phyloP scores from a whole-genome alignment of 1,140 invertebrate species.

The Drosophila pectinifera region DNA sequence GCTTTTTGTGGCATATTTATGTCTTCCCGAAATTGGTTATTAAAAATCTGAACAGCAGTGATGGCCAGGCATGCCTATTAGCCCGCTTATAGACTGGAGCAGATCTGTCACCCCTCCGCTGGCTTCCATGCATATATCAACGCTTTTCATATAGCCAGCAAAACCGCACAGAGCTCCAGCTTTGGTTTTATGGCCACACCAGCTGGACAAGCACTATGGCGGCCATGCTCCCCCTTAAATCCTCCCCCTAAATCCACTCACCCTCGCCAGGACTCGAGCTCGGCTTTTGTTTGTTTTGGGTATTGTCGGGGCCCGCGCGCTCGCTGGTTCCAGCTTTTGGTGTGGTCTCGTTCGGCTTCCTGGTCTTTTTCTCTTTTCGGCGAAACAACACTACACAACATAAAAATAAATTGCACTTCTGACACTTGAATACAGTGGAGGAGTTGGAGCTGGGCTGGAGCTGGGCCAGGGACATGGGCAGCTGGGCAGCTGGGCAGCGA shows the following conservation, averaged over 20 bases:
- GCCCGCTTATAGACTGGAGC: conserved; percentile 26
- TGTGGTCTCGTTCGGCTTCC: conserved; percentile 1
- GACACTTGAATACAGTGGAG: conserved; percentile 79
- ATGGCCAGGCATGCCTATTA: conserved; percentile 29
- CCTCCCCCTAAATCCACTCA: background rate
- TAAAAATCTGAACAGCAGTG: conserved; percentile 17
- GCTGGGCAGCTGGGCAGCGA: conserved; percentile 39
- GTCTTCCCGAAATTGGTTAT: conserved; percentile 16
- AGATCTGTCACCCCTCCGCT: conserved; percentile 7
- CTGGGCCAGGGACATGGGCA: background rate
- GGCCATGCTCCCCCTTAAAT: background rate
- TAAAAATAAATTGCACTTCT: conserved; percentile 84
- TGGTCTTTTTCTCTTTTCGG: conserved; percentile 58
- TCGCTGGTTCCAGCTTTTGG: conserved; percentile 40
- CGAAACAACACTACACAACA: conserved; percentile 73
- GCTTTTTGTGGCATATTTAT: conserved; percentile 7
- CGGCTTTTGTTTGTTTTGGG: conserved; percentile 72
- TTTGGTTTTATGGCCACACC: conserved; percentile 76
- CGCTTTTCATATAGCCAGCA: conserved; percentile 62
- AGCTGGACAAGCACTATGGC: conserved; percentile 61
- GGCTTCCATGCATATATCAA: conserved; percentile 65
- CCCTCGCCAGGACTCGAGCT: background rate
- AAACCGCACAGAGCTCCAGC: conserved; percentile 59
- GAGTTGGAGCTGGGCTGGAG: conserved; percentile 32
- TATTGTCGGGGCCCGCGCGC: conserved; percentile 58